A percentile compares a stretch with the other conserved stretches of the same genome.
phyloP scores from a whole-genome alignment of 2,888 invertebrate species.

The Bruchidius siliquastri region DNA sequence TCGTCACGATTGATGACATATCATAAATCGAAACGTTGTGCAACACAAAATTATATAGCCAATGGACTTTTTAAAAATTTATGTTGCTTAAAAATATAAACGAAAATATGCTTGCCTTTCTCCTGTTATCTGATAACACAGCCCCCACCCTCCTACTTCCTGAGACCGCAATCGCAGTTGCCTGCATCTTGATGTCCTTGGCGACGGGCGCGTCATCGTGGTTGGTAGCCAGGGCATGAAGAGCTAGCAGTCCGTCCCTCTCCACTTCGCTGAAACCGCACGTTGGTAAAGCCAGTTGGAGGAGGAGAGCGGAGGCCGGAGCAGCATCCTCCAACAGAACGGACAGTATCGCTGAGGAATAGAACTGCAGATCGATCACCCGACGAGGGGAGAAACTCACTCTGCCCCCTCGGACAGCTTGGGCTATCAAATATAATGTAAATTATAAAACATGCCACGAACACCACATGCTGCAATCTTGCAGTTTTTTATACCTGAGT shows the following conservation, averaged over 20 bases:
- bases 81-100: too few species aligned
- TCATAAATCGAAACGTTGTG: too few species aligned
- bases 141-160: conserved; percentile 81
- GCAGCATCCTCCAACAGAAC: conserved; percentile 57
- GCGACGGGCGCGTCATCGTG: background rate
- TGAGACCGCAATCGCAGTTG: conserved; percentile 73
- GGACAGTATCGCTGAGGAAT: conserved; percentile 68
- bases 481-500: too few species aligned
- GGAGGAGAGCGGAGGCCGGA: conserved; percentile 34
- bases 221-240: background rate
- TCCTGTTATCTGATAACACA: conserved; percentile 71
- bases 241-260: background rate
- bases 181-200: conserved; percentile 62
- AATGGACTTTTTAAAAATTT: too few species aligned
- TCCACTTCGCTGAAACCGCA: background rate
- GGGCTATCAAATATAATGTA: too few species aligned
- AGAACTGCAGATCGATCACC: conserved; percentile 65
- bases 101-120: conserved; percentile 58
- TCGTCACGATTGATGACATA: too few species aligned
- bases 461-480: too few species aligned
- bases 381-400: background rate
- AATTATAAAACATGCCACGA: too few species aligned
- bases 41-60: too few species aligned
- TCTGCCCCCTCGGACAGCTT: background rate
- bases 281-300: conserved; percentile 21